Base-by-base conservation (phyloP, 2,113 vertebrate species). In the Calyptommatus sinebrachiatus region DNA sequence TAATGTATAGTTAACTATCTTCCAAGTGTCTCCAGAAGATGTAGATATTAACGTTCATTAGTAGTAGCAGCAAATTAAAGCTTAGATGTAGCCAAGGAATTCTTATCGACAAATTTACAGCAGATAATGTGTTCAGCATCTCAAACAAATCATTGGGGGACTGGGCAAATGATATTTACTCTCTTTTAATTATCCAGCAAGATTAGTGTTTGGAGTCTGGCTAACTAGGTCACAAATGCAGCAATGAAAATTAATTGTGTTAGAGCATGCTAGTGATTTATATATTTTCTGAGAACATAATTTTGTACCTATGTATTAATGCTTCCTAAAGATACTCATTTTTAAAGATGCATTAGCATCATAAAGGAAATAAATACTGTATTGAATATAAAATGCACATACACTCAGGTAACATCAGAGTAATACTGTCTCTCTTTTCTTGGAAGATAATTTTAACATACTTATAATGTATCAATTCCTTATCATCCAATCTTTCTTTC, bases 121-220 rank as follows among this genome's bases (percentile, higher is more conserved):
- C 72, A 63, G 67, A 88, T 48, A 73, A 78, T 72, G 71, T 89
- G 80, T 7, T 89, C 91, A 86, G 85, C 91, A 90, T 89, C 89
- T 87, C 87, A 89, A 90, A 87, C 84, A 90, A 92, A 88, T 88
- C 70, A 89, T 83, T 0, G 2, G 75, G 53, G 86, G 86, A 86
- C 87, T 63, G 82, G 83, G 90, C 91, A 87, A 92, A 92, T 93
- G 83, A 90, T 93, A 93, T 92, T 93, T 94, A 92, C 90, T 90
- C 79, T 85, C 79, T 86, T 92, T 89, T 94, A 94, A 95, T 94
- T 93, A 92, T 82, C 84, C 83, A 80, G 82, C 79, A 80, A 92
- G 92, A 93, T 93, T 92, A 91, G 84, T 84, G 85, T 91, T 93
- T 89, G 89, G 71, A 7, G 79, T 81, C 72, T 91, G 83, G 80